Percentiles rank a stretch among this genome's conserved stretches.
phyloP scores from a whole-genome alignment of 2,888 invertebrate species.

The Ecliptopera silaceata region DNA sequence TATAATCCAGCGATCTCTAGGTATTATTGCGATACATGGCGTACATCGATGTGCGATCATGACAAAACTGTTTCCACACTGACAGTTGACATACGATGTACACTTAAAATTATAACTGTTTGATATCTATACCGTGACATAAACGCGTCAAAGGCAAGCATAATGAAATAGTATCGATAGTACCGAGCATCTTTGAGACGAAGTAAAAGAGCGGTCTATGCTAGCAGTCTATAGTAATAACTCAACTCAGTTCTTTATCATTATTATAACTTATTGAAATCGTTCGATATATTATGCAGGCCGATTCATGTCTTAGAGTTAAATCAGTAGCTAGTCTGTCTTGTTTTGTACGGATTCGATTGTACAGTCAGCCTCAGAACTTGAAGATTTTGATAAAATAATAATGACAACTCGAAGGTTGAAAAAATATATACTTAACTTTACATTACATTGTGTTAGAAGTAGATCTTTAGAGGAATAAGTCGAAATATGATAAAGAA shows the following conservation, averaged over 20 bases:
- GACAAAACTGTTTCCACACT: too few relatives aligned
- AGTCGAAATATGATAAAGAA: constrained; percentile 24
- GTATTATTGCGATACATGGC: too few relatives aligned
- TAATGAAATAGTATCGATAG: constrained; percentile 24
- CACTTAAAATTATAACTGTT: neutral
- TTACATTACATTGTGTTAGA: too few relatives aligned
- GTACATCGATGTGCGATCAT: too few relatives aligned
- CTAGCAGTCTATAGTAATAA: constrained; percentile 18
- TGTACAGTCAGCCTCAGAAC: too few relatives aligned
- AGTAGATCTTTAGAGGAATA: neutral
- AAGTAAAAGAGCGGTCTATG: constrained; percentile 35
- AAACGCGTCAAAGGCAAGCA: constrained; percentile 26
- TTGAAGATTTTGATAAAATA: too few relatives aligned
- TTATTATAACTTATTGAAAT: neutral
- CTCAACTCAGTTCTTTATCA: constrained; percentile 32
- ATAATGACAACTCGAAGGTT: too few relatives aligned
- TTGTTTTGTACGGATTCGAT: neutral
- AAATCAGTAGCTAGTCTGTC: too few relatives aligned
- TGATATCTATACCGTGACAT: constrained; percentile 9
- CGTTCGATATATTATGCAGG: neutral
- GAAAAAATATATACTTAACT: too few relatives aligned
- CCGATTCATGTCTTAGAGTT: neutral
- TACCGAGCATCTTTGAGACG: constrained; percentile 35
- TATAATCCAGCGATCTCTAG: too few relatives aligned
- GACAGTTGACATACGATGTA: too few relatives aligned